Conservation (phyloP, 2,797 vertebrate species). For the Buphagus erythrorhynchus region DNA sequence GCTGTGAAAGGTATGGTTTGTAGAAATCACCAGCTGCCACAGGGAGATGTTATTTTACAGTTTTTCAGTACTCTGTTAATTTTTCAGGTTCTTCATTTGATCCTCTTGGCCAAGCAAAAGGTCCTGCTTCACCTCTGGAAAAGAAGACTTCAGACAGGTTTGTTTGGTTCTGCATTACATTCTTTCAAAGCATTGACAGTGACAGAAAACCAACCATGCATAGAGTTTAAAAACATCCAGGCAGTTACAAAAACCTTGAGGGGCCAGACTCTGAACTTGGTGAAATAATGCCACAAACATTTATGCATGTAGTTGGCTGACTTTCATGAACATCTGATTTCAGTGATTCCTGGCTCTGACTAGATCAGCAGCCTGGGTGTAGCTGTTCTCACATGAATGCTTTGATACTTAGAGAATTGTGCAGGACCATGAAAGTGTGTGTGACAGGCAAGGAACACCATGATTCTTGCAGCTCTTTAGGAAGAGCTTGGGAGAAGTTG, state of each 20-base stretch:
- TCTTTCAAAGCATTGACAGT: neutral
- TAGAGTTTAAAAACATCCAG: neutral
- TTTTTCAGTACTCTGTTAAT: neutral
- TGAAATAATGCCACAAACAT: neutral
- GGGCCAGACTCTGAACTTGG: neutral
- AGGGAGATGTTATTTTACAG: neutral
- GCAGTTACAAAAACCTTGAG: neutral
- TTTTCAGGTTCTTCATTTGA: conserved; percentile 89
- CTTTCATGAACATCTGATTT: neutral
- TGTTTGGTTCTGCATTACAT: neutral
- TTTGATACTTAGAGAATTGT: neutral
- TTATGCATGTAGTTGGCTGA: neutral
- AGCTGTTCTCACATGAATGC: neutral
- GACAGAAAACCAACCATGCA: rapidly evolving
- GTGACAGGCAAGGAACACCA: neutral
- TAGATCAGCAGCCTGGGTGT: neutral
- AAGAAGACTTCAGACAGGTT: conserved; percentile 91
- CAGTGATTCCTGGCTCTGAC: neutral
- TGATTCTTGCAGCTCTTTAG: neutral
- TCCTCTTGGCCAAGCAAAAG: conserved; percentile 89
- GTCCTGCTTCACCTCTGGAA: conserved; percentile 91
- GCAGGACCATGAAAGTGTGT: neutral
- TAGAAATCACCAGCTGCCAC: neutral
- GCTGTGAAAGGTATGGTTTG: conserved; percentile 81
- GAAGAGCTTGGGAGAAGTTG: neutral